Percentiles rank a stretch among this genome's conserved stretches.
phyloP scores from a whole-genome alignment of 2,888 invertebrate species.

The Gymnocheta viridis region DNA sequence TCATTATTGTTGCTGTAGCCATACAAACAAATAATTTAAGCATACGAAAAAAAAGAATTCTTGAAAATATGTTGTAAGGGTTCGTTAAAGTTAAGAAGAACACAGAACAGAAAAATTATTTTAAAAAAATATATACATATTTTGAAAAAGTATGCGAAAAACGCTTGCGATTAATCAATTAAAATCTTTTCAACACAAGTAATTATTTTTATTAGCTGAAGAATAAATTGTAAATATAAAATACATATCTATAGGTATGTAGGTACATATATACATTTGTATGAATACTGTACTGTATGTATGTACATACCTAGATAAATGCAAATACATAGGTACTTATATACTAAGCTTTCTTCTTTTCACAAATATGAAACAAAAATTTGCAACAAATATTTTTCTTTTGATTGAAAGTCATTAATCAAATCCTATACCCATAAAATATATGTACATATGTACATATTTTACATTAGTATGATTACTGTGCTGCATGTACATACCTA shows the following conservation, averaged over 20 bases:
- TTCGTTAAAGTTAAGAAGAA: conserved; percentile 48
- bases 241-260: not conserved
- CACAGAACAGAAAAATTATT: not conserved
- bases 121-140: not conserved
- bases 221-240: not conserved
- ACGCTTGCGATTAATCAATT: conserved; percentile 56
- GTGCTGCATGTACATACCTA: too few relatives aligned
- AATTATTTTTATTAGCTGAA: not conserved
- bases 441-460: too few relatives aligned
- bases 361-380: too few relatives aligned
- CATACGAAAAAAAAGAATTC: conserved; percentile 26
- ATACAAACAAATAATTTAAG: conserved; percentile 61
- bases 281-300: too few relatives aligned
- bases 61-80: conserved; percentile 44
- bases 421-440: too few relatives aligned
- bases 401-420: too few relatives aligned
- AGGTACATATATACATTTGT: too few relatives aligned
- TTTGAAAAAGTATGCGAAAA: conserved; percentile 26
- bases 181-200: conserved; percentile 16
- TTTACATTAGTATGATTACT: too few relatives aligned
- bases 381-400: too few relatives aligned
- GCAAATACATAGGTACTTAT: too few relatives aligned
- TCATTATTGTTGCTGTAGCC: conserved; percentile 26
- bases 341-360: too few relatives aligned
- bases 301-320: too few relatives aligned